These are phyloP conservation scores for Lagorchestes hirsutus DNA, from an alignment of 2,797 vertebrate genomes.

Conservation along the genomic window DNA sequence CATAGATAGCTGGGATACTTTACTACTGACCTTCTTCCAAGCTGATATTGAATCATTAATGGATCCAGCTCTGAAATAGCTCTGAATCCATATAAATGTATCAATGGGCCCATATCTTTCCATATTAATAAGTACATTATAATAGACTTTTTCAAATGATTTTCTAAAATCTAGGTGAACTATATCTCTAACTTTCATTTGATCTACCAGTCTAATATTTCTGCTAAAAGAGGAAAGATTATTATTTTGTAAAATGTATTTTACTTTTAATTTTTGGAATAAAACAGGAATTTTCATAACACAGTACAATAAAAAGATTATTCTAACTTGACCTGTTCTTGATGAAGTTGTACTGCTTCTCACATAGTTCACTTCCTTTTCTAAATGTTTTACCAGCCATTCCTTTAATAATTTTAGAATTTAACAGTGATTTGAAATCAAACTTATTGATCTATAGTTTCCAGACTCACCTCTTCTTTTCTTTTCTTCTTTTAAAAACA, in stretches of 20 bases:
- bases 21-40: background rate
- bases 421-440: background rate
- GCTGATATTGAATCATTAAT: background rate
- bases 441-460: background rate
- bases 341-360: background rate
- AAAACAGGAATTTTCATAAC: background rate
- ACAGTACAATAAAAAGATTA: background rate
- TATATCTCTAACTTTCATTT: background rate
- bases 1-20: background rate
- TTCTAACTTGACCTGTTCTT: background rate
- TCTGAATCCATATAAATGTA: background rate
- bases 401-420: background rate
- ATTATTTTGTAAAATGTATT: background rate
- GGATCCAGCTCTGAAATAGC: background rate
- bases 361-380: background rate
- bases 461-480: background rate
- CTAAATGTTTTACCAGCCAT: background rate
- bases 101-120: background rate
- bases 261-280: conserved; percentile 3
- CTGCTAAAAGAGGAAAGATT: background rate
- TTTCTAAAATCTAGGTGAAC: background rate
- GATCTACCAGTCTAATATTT: background rate
- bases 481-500: background rate
- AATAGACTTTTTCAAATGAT: background rate
- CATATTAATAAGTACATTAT: background rate